A percentile compares a stretch with the other conserved stretches of the same genome.
phyloP scores from a whole-genome alignment of 2,113 vertebrate genomes.

The Hydrolagus affinis region DNA sequence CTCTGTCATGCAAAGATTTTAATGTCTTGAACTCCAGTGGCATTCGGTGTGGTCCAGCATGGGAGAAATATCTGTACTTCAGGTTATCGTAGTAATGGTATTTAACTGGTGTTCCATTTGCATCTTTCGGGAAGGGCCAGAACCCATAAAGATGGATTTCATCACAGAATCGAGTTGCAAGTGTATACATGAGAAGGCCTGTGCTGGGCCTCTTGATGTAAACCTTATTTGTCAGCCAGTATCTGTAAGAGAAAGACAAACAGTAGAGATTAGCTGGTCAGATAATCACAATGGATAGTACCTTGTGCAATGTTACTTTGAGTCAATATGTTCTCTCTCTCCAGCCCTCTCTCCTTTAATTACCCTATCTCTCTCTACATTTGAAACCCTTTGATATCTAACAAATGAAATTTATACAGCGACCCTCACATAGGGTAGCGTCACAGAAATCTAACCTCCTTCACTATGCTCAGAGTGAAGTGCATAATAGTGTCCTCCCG shows the following conservation, averaged over 20 bases:
- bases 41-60: constrained; percentile 74
- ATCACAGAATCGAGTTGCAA: constrained; percentile 78
- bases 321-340: too few species aligned
- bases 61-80: constrained; percentile 80
- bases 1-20: constrained; percentile 66
- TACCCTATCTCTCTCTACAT: too few species aligned
- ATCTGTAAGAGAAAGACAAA: constrained; percentile 54
- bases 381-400: too few species aligned
- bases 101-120: constrained; percentile 69
- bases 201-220: constrained; percentile 81
- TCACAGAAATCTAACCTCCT: too few species aligned
- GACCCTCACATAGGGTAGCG: too few species aligned
- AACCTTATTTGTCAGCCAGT: constrained; percentile 80
- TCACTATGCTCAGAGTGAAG: too few species aligned
- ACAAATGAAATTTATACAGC: too few species aligned
- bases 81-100: constrained; percentile 82
- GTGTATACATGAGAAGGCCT: constrained; percentile 79
- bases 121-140: constrained; percentile 81
- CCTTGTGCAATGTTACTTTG: too few species aligned
- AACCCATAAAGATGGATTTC: constrained; percentile 82
- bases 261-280: too few species aligned
- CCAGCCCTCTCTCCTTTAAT: too few species aligned
- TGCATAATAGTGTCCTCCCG: too few species aligned
- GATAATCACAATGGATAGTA: too few species aligned
- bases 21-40: constrained; percentile 77